Evolutionary conservation across 1,140 invertebrate genomes (phyloP), one percentile per base, ranked within the genome.

Genomic region (Vanessa tameamea): DNA sequence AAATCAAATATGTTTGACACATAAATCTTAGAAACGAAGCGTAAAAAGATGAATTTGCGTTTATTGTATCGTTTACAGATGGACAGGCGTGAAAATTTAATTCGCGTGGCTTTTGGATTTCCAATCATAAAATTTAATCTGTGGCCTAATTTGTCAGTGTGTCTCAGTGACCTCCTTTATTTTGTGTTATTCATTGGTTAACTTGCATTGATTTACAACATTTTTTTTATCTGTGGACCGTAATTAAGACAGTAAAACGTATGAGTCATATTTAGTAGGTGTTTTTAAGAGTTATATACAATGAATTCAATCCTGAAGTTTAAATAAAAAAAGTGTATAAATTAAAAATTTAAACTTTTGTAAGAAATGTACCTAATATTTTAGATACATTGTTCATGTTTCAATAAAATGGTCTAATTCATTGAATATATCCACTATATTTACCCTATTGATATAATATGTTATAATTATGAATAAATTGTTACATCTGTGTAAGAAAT

Each of bases 51-150:
- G 73, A 53, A 69, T 72, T 81, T 77, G 76, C 77, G 69, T 80
- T 86, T 84, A 85, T 83, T 83, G 79, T 72, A 85, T 87, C 82
- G 75, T 72, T 78, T 74, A 81, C 78, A 80, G 75, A 64, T 77
- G 67, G 80, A 82, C 81, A 78, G 65, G 73, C 80, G 82, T 87
- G 78, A 84, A 86, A 87, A 75, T 79, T 69, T 82, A 80, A 84
- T 81, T 79, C 80, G 85, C 80, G 82, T 83, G 82, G 83, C 85
- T 85, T 82, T 81, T 80, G 74, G 79, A 81, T 87, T 87, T 85
- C 69, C 77, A 81, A 83, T 82, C 82, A 74, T 64, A 72, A 78
- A 78, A 80, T 85, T 80, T 82, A 79, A 87, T 83, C 82, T 78
- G 63, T 75, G 77, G 55, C 75, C 78, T 75, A 73, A 76, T 80